phyloP scores from a whole-genome alignment of 2,797 vertebrate genomes.

The Sphenopsis melanotis region DNA sequence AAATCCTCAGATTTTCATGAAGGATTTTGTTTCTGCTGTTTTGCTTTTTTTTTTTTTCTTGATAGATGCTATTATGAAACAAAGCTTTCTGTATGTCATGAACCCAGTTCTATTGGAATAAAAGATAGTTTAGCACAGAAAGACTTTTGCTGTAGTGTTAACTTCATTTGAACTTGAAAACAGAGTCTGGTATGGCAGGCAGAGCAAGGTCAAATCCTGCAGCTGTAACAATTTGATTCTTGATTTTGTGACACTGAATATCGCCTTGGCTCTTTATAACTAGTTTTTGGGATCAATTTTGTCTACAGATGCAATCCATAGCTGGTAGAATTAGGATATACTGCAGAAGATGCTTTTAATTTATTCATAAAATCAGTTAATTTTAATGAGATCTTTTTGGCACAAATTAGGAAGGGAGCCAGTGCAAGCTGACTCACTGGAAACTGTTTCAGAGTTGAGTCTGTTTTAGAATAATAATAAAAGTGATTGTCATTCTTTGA shows the following conservation, averaged over 20 bases:
- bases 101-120: not conserved
- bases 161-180: not conserved
- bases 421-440: not conserved
- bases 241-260: not conserved
- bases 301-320: not conserved
- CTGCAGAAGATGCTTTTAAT: not conserved
- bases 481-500: not conserved
- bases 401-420: not conserved
- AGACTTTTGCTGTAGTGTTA: not conserved
- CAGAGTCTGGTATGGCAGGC: not conserved
- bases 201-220: not conserved
- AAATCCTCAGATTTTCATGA: not conserved
- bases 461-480: not conserved
- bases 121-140: not conserved
- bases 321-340: not conserved
- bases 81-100: not conserved
- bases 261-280: not conserved
- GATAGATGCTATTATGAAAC: not conserved
- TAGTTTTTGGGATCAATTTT: not conserved
- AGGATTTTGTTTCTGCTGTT: not conserved
- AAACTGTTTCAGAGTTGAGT: not conserved
- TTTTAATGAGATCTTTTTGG: not conserved
- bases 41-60: not conserved
- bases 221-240: not conserved
- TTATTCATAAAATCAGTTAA: not conserved